These are phyloP conservation scores for Epinephelus fuscoguttatus DNA, from an alignment of 2,113 vertebrate genomes.

Conservation along the genomic window DNA sequence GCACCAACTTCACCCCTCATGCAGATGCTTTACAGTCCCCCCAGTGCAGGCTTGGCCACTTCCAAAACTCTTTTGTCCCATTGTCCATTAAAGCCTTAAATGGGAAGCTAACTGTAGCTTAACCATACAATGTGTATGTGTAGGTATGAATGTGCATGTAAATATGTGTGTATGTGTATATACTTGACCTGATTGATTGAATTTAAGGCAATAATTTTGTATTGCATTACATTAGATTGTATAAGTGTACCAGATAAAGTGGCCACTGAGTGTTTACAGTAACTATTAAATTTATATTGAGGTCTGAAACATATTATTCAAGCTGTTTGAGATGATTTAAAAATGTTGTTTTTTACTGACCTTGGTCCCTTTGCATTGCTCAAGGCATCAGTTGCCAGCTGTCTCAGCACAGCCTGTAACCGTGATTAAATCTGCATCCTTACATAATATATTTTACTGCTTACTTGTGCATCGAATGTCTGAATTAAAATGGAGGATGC, in stretches of 20 bases:
- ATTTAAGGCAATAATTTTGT: not conserved
- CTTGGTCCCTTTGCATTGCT: not conserved
- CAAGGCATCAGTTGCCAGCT: not conserved
- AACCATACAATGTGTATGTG: too few species aligned
- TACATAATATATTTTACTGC: slow-evolving; percentile 1
- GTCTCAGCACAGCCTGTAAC: not conserved
- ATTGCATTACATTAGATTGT: not conserved
- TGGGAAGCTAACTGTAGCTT: too few species aligned
- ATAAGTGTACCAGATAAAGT: not conserved
- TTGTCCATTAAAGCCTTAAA: too few species aligned
- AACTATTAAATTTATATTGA: not conserved
- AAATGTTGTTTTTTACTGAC: slow-evolving; percentile 10
- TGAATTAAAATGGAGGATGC: not conserved
- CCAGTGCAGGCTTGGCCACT: too few species aligned
- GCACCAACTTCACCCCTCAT: too few species aligned
- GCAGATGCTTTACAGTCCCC: too few species aligned
- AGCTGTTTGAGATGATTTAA: not conserved
- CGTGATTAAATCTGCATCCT: not conserved
- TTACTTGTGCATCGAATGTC: not conserved
- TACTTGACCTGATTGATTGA: not conserved
- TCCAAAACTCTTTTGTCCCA: too few species aligned
- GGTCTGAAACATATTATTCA: not conserved
- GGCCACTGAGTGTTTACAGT: not conserved
- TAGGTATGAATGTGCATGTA: too few species aligned
- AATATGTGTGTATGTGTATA: too few species aligned